Percentiles rank a stretch among this genome's conserved stretches.
Conservation (phyloP, 1,140 invertebrate genomes). For the Patella vulgata region DNA sequence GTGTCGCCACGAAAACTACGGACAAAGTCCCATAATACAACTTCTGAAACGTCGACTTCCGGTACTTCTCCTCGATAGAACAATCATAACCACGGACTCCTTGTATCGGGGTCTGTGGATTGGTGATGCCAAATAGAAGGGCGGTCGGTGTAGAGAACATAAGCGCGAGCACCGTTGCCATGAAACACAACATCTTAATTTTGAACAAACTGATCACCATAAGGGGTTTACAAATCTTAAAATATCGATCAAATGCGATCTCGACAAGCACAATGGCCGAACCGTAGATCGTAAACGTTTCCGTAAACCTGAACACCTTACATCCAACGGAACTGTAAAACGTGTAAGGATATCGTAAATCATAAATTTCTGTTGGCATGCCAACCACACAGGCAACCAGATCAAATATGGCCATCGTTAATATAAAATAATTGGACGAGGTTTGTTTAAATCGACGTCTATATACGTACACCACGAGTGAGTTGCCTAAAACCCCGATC, state of each 20-base stretch:
- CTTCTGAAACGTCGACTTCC: conserved; percentile 30
- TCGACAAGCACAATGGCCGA: conserved; percentile 45
- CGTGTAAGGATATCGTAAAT: conserved; percentile 45
- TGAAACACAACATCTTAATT: conserved; percentile 42
- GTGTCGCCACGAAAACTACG: conserved; percentile 31
- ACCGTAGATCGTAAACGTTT: conserved; percentile 41
- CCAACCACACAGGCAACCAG: conserved; percentile 47
- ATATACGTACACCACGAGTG: conserved; percentile 49
- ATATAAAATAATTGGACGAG: conserved; percentile 53
- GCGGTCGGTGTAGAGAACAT: conserved; percentile 27
- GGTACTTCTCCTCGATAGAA: conserved; percentile 38
- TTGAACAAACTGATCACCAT: conserved; percentile 39
- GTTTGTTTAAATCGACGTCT: conserved; percentile 41
- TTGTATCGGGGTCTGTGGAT: conserved; percentile 15
- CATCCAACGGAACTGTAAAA: conserved; percentile 46
- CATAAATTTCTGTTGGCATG: conserved; percentile 48
- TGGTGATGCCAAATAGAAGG: conserved; percentile 40
- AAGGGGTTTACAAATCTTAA: conserved; percentile 49
- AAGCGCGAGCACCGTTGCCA: conserved; percentile 35
- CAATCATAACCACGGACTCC: conserved; percentile 39
- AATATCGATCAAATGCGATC: conserved; percentile 53
- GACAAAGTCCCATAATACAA: conserved; percentile 35
- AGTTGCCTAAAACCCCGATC: conserved; percentile 45
- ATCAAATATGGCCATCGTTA: conserved; percentile 53
- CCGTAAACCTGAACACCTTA: conserved; percentile 41